Conservation (phyloP, 2,888 invertebrate genomes). For the Caenorhabditis wallacei region DNA sequence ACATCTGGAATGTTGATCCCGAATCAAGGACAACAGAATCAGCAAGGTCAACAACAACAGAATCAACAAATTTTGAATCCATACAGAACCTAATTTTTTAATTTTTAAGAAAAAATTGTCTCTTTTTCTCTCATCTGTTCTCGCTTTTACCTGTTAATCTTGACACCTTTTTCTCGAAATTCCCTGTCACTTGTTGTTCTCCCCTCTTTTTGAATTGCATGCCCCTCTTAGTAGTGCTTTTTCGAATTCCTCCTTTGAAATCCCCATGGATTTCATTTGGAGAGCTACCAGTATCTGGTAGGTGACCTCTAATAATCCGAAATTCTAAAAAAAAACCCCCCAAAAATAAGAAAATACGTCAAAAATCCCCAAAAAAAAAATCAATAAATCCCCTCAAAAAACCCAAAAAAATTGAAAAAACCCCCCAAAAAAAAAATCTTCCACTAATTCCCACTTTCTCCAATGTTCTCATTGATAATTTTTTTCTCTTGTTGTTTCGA, state of each 20-base stretch:
- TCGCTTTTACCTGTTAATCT: no score
- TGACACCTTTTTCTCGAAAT: neutral
- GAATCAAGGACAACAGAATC: slow-evolving; percentile 54
- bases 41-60: slow-evolving; percentile 58
- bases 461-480: neutral
- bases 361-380: neutral
- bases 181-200: neutral
- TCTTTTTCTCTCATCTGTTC: no score
- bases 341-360: neutral
- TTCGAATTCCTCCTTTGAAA: neutral
- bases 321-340: neutral
- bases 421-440: neutral
- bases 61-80: slow-evolving; percentile 70
- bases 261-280: no score
- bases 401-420: neutral
- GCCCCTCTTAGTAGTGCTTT: neutral
- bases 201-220: slow-evolving; percentile 1
- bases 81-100: slow-evolving; percentile 38
- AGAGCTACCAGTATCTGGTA: no score
- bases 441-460: neutral
- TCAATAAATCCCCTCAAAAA: neutral
- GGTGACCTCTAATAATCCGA: neutral
- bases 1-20: slow-evolving; percentile 60
- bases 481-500: no score
- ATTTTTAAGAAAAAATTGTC: neutral